Evolutionary conservation across 2,888 invertebrate genomes (phyloP).

Genomic region (Galerucella nymphaeae): DNA sequence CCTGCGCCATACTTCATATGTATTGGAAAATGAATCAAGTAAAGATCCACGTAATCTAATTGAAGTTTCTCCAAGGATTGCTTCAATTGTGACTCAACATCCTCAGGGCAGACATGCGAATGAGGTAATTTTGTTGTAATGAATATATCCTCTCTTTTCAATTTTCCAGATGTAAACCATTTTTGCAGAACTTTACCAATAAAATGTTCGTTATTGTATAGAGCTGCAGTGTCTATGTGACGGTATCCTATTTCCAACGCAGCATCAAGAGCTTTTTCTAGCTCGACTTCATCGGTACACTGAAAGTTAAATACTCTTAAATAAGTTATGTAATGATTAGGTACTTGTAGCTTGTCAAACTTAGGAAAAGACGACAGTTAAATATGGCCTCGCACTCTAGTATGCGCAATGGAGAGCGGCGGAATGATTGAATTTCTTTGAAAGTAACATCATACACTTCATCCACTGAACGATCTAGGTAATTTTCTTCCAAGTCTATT

Average conservation of each 20-base stretch:
- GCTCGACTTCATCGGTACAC: constrained; percentile 72
- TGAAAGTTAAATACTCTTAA: no score
- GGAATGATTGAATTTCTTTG: no score
- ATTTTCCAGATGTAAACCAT: constrained; percentile 75
- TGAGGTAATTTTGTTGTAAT: constrained; percentile 72
- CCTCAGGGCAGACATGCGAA: constrained; percentile 22
- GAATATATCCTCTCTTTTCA: constrained; percentile 80
- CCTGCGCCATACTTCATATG: no score
- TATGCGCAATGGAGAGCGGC: no score
- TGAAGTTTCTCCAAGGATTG: constrained; percentile 76
- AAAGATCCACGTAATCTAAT: constrained; percentile 82
- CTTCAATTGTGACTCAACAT: constrained; percentile 73
- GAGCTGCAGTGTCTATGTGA: constrained; percentile 82
- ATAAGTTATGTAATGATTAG: no score
- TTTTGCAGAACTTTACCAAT: constrained; percentile 78
- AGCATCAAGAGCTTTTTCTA: constrained; percentile 72
- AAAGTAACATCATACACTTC: no score
- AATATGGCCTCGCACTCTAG: no score
- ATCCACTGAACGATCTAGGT: no score
- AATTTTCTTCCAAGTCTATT: no score
- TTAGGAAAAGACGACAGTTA: no score
- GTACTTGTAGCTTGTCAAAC: no score
- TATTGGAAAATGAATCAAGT: constrained; percentile 82
- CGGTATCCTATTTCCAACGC: constrained; percentile 82
- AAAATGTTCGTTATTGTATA: constrained; percentile 78